A percentile compares a stretch with the other conserved stretches of the same genome.
phyloP scores from a whole-genome alignment of 1,140 invertebrate species.

The Carposina sasakii region DNA sequence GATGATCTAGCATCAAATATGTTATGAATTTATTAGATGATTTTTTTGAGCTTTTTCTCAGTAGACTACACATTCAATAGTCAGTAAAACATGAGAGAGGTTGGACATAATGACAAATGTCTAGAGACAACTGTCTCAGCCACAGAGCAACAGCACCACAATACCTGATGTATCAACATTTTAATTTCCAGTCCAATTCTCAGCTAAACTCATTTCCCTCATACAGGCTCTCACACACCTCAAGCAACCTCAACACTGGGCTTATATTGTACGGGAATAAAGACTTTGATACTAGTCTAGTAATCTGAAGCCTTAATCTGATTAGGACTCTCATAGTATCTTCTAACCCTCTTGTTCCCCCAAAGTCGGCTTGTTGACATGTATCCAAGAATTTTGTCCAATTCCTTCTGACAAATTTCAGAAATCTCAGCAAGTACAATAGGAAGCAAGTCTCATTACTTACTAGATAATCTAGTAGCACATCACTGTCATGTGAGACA shows the following conservation, averaged over 20 bases:
- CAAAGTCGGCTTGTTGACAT: slow-evolving; percentile 75
- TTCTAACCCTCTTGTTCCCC: slow-evolving; percentile 78
- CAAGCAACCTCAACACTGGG: slow-evolving; percentile 86
- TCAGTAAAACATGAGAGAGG: no score
- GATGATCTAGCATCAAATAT: no score
- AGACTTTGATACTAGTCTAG: slow-evolving; percentile 85
- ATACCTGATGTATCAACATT: no score
- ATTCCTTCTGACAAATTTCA: slow-evolving; percentile 89
- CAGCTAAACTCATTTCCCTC: slow-evolving; percentile 84
- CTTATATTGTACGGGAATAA: slow-evolving; percentile 93
- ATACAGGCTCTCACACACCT: slow-evolving; percentile 89
- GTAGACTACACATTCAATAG: no score
- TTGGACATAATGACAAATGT: no score
- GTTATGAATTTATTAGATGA: no score
- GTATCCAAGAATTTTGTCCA: slow-evolving; percentile 87
- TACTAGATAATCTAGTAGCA: slow-evolving; percentile 89
- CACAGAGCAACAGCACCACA: no score
- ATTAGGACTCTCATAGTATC: slow-evolving; percentile 89
- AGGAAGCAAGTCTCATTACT: slow-evolving; percentile 94
- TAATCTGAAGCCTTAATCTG: slow-evolving; percentile 84
- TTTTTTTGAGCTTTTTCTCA: no score
- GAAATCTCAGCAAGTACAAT: slow-evolving; percentile 86
- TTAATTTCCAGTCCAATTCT: no score
- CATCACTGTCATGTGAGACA: slow-evolving; percentile 86
- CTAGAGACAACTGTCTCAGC: no score